Percentiles rank a stretch among this genome's conserved stretches.
Evolutionary conservation across 2,113 vertebrate genomes (phyloP).

Genomic region (Prunella himalayana): DNA sequence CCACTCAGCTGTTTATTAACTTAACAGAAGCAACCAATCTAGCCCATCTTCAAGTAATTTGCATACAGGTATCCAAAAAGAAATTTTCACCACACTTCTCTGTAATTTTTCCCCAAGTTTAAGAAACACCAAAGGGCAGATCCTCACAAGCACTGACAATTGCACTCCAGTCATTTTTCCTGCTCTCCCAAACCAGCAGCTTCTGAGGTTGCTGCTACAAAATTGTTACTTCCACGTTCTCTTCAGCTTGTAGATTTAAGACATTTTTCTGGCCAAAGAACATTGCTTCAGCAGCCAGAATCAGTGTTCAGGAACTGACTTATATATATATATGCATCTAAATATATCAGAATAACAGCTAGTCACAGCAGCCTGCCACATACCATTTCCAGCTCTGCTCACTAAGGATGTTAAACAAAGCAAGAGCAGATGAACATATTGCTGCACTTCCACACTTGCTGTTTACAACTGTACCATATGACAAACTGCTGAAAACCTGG

Average conservation of each 20-base stretch:
- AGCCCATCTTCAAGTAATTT: not conserved
- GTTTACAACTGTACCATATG: constrained; percentile 32
- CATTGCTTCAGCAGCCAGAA: not conserved
- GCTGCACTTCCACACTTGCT: not conserved
- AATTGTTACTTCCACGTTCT: not conserved
- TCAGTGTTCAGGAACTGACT: not conserved
- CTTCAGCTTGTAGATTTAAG: not conserved
- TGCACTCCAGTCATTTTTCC: not conserved
- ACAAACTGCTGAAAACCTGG: constrained; percentile 53
- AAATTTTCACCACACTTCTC: not conserved
- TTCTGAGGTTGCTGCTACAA: not conserved
- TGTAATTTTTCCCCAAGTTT: not conserved
- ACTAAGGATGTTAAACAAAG: constrained; percentile 42
- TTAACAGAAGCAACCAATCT: not conserved
- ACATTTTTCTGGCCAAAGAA: not conserved
- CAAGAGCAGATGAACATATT: not conserved
- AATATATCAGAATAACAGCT: not conserved
- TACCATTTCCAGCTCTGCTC: constrained; percentile 18
- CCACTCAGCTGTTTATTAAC: not conserved
- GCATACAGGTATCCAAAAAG: not conserved
- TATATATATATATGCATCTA: not conserved
- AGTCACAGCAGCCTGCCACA: not conserved
- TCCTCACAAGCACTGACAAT: rapidly evolving
- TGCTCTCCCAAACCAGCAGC: not conserved
- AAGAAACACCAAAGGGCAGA: not conserved